Conservation (phyloP, 2,888 invertebrate genomes). For the Acleris sparsana region DNA sequence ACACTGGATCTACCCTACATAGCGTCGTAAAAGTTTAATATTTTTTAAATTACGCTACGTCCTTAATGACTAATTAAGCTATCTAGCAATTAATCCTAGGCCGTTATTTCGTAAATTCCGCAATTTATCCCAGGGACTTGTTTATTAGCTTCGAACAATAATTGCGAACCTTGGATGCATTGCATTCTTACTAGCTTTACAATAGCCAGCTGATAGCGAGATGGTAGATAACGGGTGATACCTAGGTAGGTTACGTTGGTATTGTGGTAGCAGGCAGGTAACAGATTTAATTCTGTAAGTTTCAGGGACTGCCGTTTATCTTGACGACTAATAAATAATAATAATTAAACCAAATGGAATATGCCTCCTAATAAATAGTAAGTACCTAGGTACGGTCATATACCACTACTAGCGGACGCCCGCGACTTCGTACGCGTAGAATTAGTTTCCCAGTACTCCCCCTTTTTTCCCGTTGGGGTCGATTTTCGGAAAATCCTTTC, state of each 20-base stretch:
- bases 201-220: conserved; percentile 7
- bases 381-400: too few species aligned
- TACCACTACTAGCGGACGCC: too few species aligned
- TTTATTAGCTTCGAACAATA: conserved; percentile 1
- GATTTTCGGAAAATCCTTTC: too few species aligned
- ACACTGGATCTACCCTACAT: neutral
- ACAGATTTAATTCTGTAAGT: neutral
- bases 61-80: neutral
- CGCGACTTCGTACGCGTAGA: too few species aligned
- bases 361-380: too few species aligned
- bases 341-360: too few species aligned
- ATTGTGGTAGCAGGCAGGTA: neutral
- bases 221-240: neutral
- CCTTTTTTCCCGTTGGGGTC: too few species aligned
- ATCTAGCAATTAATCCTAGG: conserved; percentile 21
- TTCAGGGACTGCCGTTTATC: neutral
- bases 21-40: neutral
- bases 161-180: neutral
- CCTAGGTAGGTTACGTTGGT: too few species aligned
- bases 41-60: neutral
- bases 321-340: too few species aligned
- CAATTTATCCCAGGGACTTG: conserved; percentile 10
- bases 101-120: conserved; percentile 15
- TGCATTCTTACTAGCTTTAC: conserved; percentile 12
- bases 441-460: too few species aligned